Conservation (phyloP, 2,888 invertebrate species). For the Sicus ferrugineus region DNA sequence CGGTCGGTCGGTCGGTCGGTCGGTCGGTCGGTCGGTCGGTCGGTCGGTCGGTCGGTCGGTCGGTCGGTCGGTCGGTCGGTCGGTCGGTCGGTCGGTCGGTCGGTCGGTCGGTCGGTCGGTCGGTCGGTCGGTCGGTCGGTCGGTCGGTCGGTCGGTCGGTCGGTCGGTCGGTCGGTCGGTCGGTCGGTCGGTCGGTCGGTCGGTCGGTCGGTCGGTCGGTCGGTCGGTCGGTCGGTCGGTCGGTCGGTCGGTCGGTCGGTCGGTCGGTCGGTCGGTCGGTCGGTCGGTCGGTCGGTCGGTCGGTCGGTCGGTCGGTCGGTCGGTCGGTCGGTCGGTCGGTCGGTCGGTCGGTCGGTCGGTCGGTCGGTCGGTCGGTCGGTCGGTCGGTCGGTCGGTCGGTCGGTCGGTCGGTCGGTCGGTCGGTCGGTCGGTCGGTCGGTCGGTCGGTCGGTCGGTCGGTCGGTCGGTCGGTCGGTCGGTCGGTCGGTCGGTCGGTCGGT, state of each 20-base stretch:
- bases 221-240: not conserved
- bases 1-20: not conserved
- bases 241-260: not conserved
- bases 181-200: not conserved
- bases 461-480: not conserved
- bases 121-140: not conserved
- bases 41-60: not conserved
- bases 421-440: not conserved
- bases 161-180: not conserved
- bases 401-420: not conserved
- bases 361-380: not conserved
- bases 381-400: not conserved
- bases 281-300: not conserved
- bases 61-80: not conserved
- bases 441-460: not conserved
- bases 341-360: not conserved
- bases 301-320: not conserved
- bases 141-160: not conserved
- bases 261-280: not conserved
- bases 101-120: not conserved
- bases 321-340: not conserved
- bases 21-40: not conserved
- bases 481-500: not conserved
- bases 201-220: not conserved
- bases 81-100: not conserved